phyloP scores from a whole-genome alignment of 2,797 vertebrate genomes.

The Epinephelus malabaricus region DNA sequence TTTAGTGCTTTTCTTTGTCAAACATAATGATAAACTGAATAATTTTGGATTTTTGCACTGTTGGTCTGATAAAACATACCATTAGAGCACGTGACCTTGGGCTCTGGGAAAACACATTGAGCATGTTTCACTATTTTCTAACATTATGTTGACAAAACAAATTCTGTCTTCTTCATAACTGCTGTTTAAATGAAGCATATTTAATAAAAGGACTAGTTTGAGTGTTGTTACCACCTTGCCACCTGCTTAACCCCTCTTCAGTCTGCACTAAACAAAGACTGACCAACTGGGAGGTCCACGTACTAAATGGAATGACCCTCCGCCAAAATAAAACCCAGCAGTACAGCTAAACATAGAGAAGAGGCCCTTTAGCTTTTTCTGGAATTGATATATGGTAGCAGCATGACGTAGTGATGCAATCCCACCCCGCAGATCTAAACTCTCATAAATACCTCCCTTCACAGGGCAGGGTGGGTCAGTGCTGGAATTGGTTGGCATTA shows the following conservation, averaged over 20 bases:
- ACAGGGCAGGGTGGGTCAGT: constrained; percentile 17
- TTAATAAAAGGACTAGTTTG: constrained; percentile 22
- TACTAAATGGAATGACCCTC: constrained; percentile 58
- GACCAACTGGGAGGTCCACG: constrained; percentile 57
- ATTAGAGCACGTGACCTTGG: too few species aligned
- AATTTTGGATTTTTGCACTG: too few species aligned
- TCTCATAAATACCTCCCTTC: constrained; percentile 47
- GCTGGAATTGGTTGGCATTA: not conserved
- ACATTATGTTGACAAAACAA: too few species aligned
- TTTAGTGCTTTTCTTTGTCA: too few species aligned
- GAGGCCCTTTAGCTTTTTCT: constrained; percentile 37
- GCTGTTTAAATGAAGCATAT: constrained; percentile 12
- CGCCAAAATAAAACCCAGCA: constrained; percentile 61
- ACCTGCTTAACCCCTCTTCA: constrained; percentile 53
- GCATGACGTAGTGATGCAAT: constrained; percentile 30
- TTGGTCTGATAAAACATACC: too few species aligned
- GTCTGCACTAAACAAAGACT: constrained; percentile 24
- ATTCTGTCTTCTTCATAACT: too few species aligned
- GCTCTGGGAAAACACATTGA: too few species aligned
- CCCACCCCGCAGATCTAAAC: constrained; percentile 33
- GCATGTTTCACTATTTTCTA: too few species aligned
- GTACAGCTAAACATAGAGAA: constrained; percentile 64
- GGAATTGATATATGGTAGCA: constrained; percentile 58
- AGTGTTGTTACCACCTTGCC: constrained; percentile 34
- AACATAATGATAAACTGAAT: too few species aligned